A percentile compares a stretch with the other conserved stretches of the same genome.
Conservation (phyloP, 2,113 vertebrate species). For the Zosterops japonicus region DNA sequence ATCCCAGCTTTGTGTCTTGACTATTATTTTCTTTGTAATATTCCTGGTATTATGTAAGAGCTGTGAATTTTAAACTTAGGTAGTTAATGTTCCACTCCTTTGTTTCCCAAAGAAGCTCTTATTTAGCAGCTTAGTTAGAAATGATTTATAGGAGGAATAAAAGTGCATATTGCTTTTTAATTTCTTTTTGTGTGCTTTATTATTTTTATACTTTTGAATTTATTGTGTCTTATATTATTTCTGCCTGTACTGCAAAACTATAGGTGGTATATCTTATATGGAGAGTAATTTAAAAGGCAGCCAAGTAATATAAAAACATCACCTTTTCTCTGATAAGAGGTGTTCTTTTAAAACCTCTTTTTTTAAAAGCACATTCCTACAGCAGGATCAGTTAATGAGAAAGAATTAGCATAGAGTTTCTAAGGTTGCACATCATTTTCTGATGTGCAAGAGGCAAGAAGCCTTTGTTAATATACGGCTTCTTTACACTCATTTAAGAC, state of each 20-base stretch:
- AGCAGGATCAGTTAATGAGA: neutral
- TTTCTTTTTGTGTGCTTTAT: neutral
- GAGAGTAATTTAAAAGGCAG: neutral
- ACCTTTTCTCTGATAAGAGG: neutral
- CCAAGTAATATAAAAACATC: neutral
- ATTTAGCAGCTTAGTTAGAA: constrained; percentile 21
- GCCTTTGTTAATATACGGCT: neutral
- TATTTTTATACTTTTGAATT: neutral
- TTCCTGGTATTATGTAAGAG: constrained; percentile 52
- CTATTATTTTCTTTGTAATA: constrained; percentile 48
- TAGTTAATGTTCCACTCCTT: neutral
- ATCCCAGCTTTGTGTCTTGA: constrained; percentile 43
- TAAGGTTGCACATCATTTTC: neutral
- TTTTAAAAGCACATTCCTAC: neutral
- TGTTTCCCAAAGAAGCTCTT: constrained; percentile 2
- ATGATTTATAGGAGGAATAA: neutral
- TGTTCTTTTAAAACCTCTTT: neutral
- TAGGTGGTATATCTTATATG: neutral
- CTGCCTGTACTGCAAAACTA: neutral
- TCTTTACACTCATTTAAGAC: neutral
- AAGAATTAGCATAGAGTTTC: neutral
- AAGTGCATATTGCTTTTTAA: constrained; percentile 1
- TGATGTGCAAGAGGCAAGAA: neutral
- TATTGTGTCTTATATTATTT: neutral
- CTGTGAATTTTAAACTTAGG: constrained; percentile 62